phyloP scores from a whole-genome alignment of 2,113 vertebrate genomes.

The Crotalus viridis region DNA sequence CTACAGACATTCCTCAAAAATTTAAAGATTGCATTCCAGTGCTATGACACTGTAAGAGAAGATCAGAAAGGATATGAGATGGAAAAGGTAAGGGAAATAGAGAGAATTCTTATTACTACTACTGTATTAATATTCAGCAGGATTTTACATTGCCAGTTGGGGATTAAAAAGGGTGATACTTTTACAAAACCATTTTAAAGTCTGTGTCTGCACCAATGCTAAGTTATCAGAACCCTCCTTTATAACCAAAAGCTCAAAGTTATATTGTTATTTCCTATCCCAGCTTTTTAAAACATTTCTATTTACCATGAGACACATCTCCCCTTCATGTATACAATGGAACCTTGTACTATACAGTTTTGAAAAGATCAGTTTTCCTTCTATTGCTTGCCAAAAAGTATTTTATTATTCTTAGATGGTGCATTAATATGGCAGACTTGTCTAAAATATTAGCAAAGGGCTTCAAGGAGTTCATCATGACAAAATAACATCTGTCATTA shows the following conservation, averaged over 20 bases:
- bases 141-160: background rate
- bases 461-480: conserved; percentile 32
- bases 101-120: background rate
- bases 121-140: background rate
- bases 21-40: background rate
- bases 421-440: conserved; percentile 22
- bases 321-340: background rate
- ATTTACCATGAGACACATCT: background rate
- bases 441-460: conserved; percentile 49
- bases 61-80: background rate
- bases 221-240: background rate
- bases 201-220: background rate
- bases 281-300: background rate
- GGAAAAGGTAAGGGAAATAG: background rate
- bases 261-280: background rate
- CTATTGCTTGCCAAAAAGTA: background rate
- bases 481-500: conserved; percentile 31
- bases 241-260: background rate
- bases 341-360: background rate
- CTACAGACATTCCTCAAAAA: background rate
- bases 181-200: background rate
- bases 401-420: conserved; percentile 35
- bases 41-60: background rate
- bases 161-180: background rate
- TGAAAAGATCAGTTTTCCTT: conserved; percentile 8